These are phyloP conservation scores for Drosophila persimilis DNA, from an alignment of 1,140 invertebrate genomes.

Conservation along the genomic window DNA sequence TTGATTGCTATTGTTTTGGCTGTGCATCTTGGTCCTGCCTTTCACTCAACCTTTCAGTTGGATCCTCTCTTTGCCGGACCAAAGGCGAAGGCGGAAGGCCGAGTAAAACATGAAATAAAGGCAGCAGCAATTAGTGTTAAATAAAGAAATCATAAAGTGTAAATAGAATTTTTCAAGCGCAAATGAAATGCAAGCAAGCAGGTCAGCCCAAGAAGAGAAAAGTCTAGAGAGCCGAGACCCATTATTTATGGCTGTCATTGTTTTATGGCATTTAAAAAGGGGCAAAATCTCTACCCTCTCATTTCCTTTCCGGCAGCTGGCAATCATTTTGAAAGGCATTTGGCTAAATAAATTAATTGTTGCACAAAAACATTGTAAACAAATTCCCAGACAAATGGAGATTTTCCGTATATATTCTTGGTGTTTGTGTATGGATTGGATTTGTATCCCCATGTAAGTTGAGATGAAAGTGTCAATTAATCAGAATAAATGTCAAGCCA, in stretches of 20 bases:
- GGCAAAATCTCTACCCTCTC: slow-evolving; percentile 2
- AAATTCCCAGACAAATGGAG: slow-evolving; percentile 15
- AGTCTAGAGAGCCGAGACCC: background rate
- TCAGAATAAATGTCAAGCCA: slow-evolving; percentile 32
- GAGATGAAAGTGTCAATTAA: slow-evolving; percentile 45
- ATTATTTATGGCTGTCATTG: slow-evolving; percentile 71
- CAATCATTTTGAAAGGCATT: slow-evolving; percentile 50
- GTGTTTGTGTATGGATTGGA: background rate
- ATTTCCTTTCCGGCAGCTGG: slow-evolving; percentile 31
- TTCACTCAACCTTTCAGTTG: slow-evolving; percentile 22
- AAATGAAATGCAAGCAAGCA: slow-evolving; percentile 66
- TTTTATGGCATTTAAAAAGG: slow-evolving; percentile 60
- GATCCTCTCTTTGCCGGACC: slow-evolving; percentile 20
- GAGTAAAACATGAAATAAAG: slow-evolving; percentile 36
- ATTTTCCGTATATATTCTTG: background rate
- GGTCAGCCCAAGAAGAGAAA: slow-evolving; percentile 10
- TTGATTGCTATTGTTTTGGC: slow-evolving; percentile 18
- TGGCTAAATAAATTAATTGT: slow-evolving; percentile 65
- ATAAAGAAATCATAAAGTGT: slow-evolving; percentile 79
- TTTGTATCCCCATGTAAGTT: background rate
- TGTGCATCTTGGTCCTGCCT: slow-evolving; percentile 27
- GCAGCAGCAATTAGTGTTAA: slow-evolving; percentile 71
- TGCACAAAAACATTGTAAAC: slow-evolving; percentile 52
- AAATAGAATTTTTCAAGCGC: slow-evolving; percentile 66
- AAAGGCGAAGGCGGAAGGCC: slow-evolving; percentile 11